These are phyloP conservation scores for Sebastiscus tertius DNA, from an alignment of 2,797 vertebrate species.

Conservation along the genomic window DNA sequence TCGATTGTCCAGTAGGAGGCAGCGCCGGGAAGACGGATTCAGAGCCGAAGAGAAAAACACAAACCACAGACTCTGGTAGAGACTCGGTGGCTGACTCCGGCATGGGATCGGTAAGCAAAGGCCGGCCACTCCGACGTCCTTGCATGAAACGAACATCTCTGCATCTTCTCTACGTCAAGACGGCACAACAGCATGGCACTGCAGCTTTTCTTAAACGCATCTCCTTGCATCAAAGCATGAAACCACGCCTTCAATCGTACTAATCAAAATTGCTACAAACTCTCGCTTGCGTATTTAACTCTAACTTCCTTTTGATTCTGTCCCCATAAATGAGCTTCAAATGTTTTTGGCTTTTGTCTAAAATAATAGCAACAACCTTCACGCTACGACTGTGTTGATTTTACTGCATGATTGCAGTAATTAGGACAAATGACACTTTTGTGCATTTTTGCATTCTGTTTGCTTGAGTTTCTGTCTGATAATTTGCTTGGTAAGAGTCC, in stretches of 20 bases:
- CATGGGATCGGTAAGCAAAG: conserved; percentile 76
- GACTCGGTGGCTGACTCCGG: conserved; percentile 65
- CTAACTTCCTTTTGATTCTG: conserved; percentile 10
- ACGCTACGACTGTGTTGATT: background rate
- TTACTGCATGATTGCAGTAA: conserved; percentile 31
- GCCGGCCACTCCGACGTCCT: background rate
- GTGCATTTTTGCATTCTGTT: background rate
- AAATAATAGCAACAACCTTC: background rate
- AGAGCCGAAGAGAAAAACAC: conserved; percentile 1
- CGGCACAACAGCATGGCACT: conserved; percentile 3
- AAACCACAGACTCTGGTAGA: conserved; percentile 30
- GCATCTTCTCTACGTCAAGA: conserved; percentile 14
- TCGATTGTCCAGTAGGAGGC: conserved; percentile 41
- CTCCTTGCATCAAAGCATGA: conserved; percentile 22
- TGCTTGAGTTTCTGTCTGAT: background rate
- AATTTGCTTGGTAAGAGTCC: conserved; percentile 1
- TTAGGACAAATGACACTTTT: background rate
- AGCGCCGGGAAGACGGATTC: background rate
- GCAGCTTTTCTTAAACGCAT: background rate
- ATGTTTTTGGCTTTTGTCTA: background rate
- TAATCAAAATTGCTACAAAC: conserved; percentile 17
- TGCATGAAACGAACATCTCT: conserved; percentile 29
- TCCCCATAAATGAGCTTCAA: background rate
- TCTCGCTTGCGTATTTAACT: background rate
- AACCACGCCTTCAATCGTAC: background rate